phyloP scores from a whole-genome alignment of 2,888 invertebrate genomes.

The Hipparchia sbordonii region DNA sequence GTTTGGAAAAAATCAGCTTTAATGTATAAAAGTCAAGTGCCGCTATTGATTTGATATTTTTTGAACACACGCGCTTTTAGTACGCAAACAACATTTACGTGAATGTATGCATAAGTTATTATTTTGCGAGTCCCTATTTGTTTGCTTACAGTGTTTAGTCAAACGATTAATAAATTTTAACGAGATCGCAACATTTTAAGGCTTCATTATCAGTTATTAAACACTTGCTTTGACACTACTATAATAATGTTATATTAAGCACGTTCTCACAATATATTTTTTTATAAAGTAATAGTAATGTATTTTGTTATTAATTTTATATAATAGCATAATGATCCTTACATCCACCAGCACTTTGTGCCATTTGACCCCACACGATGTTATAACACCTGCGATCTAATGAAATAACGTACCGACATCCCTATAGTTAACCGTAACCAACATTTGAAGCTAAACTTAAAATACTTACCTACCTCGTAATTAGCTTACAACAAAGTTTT shows the following conservation, averaged over 20 bases:
- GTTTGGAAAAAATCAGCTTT: no score
- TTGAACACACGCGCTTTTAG: background rate
- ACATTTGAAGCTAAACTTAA: background rate
- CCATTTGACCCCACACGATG: slow-evolving; percentile 38
- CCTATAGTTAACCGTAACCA: background rate
- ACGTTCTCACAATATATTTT: background rate
- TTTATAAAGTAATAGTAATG: background rate
- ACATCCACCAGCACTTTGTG: slow-evolving; percentile 24
- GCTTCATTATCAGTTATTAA: background rate
- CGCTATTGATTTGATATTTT: background rate
- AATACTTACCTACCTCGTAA: background rate
- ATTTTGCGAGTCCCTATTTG: background rate
- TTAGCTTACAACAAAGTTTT: background rate
- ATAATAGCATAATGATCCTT: background rate
- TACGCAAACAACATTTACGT: background rate
- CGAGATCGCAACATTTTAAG: background rate
- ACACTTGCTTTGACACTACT: no score
- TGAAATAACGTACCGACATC: slow-evolving; percentile 26
- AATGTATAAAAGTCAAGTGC: background rate
- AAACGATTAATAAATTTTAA: background rate
- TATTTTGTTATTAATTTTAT: background rate
- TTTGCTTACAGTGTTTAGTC: background rate
- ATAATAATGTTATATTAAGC: background rate
- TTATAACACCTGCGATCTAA: slow-evolving; percentile 38
- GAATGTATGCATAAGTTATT: background rate